Base-by-base conservation (phyloP, 1,140 invertebrate genomes). In the Heliconius hermathena region DNA sequence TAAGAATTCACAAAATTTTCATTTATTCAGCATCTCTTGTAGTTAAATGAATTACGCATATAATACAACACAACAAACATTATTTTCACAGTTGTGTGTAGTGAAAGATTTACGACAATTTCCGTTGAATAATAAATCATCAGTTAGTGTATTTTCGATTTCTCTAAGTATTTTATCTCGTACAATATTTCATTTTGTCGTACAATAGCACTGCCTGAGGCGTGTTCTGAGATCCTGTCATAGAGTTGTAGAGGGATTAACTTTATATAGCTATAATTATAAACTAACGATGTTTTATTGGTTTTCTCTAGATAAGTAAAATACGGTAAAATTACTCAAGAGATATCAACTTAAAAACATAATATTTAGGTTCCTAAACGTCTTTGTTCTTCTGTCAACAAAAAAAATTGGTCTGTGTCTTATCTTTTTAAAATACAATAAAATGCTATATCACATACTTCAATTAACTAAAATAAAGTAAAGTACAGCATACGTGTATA, bases 161-260 rank as follows among this genome's bases (percentile, higher is more conserved):
- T 83, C 80, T 79, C 82, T 83, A 83, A 79, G 77, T 81, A 79
- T 83, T 83, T 81, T 81, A 81, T 80, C 80, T 54, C 76, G 80
- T 83, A 49, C 73, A 83, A 79, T 82, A 83, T 81, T 83, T 83
- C 80, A 83, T 81, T 80, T 80, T 73, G 66, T 71, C 49, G 71
- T 75, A 81, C 76, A 83, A 82, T 81, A 74, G 76, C 74, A 20
- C 60, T 71, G 82, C 80, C 74, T 73, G 77, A 46, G 66, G 80
- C 80, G 78, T 78, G 71, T 73, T 74, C 52, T 74, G 71, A 75
- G 66, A 79, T 80, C 74, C 74, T 80, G 78, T 80, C 78, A 73
- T 80, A 13, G 60, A 66, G 26, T 29, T 66, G 60, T 29, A 66
- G 26, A 66, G 60, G 60, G 60, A 66, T 66, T 66, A 66, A 29